A percentile compares a stretch with the other conserved stretches of the same genome.
Conservation (phyloP, 2,113 vertebrate genomes). For the Psilopogon haemacephalus region DNA sequence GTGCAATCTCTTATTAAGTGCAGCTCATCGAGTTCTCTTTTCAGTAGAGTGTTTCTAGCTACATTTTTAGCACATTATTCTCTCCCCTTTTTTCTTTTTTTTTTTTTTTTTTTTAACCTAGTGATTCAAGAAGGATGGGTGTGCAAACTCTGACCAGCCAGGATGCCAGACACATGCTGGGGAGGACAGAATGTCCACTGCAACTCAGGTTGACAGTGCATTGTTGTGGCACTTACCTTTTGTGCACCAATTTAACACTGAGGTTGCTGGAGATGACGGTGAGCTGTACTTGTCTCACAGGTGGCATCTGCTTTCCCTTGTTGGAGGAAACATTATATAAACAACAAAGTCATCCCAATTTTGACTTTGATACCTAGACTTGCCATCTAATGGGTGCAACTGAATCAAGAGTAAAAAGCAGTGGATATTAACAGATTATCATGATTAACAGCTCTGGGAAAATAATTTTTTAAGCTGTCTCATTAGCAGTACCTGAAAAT, state of each 20-base stretch:
- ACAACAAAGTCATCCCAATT: background rate
- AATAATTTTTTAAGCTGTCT: background rate
- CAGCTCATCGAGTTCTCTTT: background rate
- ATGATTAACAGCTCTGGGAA: background rate
- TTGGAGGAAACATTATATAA: background rate
- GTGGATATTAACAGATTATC: background rate
- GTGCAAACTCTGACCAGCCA: background rate
- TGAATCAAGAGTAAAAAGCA: background rate
- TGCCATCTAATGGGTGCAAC: background rate
- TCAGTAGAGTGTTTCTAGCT: background rate
- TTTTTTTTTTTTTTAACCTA: background rate
- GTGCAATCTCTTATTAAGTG: background rate
- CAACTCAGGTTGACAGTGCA: background rate
- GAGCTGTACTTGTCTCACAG: background rate
- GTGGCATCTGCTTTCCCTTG: background rate
- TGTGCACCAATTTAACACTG: background rate
- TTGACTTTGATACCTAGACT: background rate
- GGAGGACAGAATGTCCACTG: background rate
- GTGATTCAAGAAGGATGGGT: background rate
- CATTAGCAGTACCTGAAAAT: background rate
- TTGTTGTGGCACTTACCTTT: background rate
- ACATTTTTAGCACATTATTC: background rate
- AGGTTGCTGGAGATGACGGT: background rate
- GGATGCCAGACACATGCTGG: background rate
- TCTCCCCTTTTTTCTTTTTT: background rate